Evolutionary conservation across 2,113 vertebrate species (phyloP).

Genomic region (Holacanthus passer): DNA sequence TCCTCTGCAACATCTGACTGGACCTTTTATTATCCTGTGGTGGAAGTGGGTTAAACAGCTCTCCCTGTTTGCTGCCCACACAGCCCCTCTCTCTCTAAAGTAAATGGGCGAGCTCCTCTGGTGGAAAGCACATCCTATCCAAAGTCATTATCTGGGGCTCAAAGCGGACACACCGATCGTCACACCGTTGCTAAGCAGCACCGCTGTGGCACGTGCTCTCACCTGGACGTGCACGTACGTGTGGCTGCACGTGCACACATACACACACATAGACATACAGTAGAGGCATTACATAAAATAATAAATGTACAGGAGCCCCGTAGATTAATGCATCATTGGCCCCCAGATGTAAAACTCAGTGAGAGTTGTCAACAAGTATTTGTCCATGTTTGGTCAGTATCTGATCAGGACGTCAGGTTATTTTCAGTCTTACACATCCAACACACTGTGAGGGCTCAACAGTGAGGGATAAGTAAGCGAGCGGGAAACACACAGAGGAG

Average conservation of each 20-base stretch:
- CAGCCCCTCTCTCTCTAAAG: constrained; percentile 48
- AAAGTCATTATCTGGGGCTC: constrained; percentile 76
- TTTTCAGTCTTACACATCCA: constrained; percentile 10
- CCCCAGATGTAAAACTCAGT: background rate
- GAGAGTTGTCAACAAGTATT: constrained; percentile 34
- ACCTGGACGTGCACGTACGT: constrained; percentile 52
- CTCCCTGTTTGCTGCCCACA: constrained; percentile 23
- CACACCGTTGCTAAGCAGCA: constrained; percentile 82
- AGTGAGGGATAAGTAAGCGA: background rate
- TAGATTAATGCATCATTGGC: constrained; percentile 1
- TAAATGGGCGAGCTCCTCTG: constrained; percentile 60
- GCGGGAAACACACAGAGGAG: too few species aligned
- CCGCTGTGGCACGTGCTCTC: constrained; percentile 63
- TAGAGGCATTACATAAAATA: constrained; percentile 36
- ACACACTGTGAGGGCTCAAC: background rate
- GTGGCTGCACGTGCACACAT: constrained; percentile 19
- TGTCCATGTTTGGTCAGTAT: constrained; percentile 27
- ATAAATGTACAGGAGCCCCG: background rate
- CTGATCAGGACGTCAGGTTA: constrained; percentile 25
- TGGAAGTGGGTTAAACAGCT: constrained; percentile 58
- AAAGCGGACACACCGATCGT: constrained; percentile 58
- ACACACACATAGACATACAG: constrained; percentile 31
- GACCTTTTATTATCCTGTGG: constrained; percentile 30
- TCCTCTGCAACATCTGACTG: constrained; percentile 30
- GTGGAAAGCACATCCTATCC: constrained; percentile 64